A percentile compares a stretch with the other conserved stretches of the same genome.
Conservation (phyloP, 2,113 vertebrate species). For the Aplodontia rufa region DNA sequence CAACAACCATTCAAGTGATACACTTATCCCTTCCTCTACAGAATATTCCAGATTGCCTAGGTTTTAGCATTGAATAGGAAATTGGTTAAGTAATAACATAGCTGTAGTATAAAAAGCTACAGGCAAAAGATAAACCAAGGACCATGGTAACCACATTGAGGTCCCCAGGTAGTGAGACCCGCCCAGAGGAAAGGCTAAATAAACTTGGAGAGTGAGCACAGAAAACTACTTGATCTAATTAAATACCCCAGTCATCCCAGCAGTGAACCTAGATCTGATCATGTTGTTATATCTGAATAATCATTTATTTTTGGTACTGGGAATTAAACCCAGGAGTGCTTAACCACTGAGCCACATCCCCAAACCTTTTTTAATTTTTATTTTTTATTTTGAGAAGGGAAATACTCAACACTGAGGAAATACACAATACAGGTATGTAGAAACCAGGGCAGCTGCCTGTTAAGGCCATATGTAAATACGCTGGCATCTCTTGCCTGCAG, state of each 20-base stretch:
- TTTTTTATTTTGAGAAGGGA: too few species aligned
- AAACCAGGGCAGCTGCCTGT: neutral
- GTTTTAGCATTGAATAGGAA: neutral
- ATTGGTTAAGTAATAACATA: neutral
- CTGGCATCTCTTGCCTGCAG: neutral
- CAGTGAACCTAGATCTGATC: neutral
- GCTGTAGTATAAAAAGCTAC: neutral
- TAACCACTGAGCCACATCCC: too few species aligned
- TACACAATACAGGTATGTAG: slow-evolving; percentile 95
- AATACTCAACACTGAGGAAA: slow-evolving; percentile 96
- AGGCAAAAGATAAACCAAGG: slow-evolving; percentile 38
- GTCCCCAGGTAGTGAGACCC: neutral
- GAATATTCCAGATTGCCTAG: slow-evolving; percentile 25
- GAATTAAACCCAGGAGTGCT: too few species aligned
- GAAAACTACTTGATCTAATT: neutral
- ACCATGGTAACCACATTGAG: neutral
- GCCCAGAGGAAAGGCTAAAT: neutral
- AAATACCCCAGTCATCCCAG: neutral
- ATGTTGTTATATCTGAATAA: neutral
- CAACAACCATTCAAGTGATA: neutral
- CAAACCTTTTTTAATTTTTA: too few species aligned
- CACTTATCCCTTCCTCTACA: neutral
- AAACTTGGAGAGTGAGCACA: neutral
- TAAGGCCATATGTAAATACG: neutral
- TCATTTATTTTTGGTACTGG: too few species aligned